Evolutionary conservation across 2,797 vertebrate genomes (phyloP).

Genomic region (Catharus ustulatus): DNA sequence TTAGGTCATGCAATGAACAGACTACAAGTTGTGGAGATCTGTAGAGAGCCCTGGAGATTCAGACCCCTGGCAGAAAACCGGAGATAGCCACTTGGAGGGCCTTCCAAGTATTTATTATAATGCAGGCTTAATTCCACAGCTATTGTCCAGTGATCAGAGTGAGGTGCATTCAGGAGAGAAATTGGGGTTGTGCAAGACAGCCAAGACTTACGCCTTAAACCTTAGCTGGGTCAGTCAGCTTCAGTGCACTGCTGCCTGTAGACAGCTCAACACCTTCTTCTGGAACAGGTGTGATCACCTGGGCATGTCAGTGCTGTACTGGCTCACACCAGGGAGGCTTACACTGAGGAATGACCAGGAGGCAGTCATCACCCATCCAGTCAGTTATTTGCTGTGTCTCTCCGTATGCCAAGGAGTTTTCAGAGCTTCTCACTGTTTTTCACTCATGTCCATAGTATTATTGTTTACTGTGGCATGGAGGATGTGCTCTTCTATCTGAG

Average conservation of each 20-base stretch:
- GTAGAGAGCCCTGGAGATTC: neutral
- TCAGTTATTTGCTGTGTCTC: neutral
- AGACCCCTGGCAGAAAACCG: neutral
- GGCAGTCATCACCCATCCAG: neutral
- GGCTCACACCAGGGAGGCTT: neutral
- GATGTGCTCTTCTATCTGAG: neutral
- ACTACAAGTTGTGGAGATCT: neutral
- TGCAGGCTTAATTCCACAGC: neutral
- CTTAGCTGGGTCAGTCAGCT: neutral
- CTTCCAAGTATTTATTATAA: neutral
- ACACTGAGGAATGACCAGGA: neutral
- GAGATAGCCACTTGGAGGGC: neutral
- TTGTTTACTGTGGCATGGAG: neutral
- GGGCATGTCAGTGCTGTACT: neutral
- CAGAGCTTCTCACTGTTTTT: neutral
- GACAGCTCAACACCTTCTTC: neutral
- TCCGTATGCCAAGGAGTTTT: neutral
- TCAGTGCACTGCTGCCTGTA: neutral
- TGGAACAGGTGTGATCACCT: neutral
- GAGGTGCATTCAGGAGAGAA: neutral
- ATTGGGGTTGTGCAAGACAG: neutral
- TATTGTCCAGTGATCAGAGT: neutral
- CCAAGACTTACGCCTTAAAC: neutral
- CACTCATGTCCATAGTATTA: accelerated
- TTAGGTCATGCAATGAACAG: constrained; percentile 7